Conservation (phyloP, 2,113 vertebrate species). For the Rynchops niger region DNA sequence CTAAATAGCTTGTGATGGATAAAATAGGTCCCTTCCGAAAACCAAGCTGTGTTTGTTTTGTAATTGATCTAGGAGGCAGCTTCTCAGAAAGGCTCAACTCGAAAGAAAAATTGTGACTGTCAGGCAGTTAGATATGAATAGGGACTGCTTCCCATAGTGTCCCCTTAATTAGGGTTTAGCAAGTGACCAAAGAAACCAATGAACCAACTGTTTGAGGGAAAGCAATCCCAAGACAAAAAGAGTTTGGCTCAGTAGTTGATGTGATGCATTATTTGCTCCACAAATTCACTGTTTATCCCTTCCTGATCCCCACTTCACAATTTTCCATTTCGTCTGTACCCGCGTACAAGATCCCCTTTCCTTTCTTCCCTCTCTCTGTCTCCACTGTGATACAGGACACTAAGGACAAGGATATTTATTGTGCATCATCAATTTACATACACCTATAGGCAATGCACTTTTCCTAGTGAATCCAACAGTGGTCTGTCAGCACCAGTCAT, state of each 20-base stretch:
- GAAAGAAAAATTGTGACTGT: background rate
- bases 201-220: background rate
- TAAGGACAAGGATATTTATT: background rate
- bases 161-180: background rate
- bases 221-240: background rate
- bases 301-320: background rate
- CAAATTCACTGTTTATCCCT: background rate
- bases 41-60: background rate
- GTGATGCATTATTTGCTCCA: background rate
- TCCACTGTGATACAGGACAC: background rate
- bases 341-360: background rate
- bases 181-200: background rate
- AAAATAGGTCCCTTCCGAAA: background rate
- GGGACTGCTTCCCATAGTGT: background rate
- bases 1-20: background rate
- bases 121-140: background rate
- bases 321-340: background rate
- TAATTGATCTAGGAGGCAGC: background rate
- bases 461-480: background rate
- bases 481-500: background rate
- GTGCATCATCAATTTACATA: background rate
- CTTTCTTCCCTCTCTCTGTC: background rate
- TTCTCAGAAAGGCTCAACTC: background rate
- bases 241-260: background rate
- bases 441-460: background rate